Evolutionary conservation across 2,888 invertebrate genomes (phyloP).

Genomic region (Crematogaster levior): DNA sequence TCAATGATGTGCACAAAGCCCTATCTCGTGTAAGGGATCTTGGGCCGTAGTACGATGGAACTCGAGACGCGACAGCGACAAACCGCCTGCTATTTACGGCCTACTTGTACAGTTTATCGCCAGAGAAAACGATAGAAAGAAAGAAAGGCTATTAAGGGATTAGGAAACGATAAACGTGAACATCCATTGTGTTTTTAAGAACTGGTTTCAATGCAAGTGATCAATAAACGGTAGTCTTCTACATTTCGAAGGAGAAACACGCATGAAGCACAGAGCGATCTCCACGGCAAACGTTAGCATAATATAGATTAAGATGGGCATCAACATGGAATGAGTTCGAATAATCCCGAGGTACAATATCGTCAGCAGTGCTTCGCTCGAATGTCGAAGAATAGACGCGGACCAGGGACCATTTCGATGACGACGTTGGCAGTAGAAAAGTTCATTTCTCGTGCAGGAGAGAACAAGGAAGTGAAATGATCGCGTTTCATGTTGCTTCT

Average conservation of each 20-base stretch:
- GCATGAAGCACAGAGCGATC: slow-evolving; percentile 10
- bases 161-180: background rate
- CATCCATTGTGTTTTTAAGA: background rate
- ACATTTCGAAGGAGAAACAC: slow-evolving; percentile 23
- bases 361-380: slow-evolving; percentile 40
- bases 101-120: slow-evolving; percentile 58
- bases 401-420: slow-evolving; percentile 57
- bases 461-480: slow-evolving; percentile 78
- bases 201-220: background rate
- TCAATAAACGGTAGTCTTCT: background rate
- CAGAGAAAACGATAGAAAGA: slow-evolving; percentile 8
- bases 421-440: slow-evolving; percentile 37
- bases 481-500: slow-evolving; percentile 78
- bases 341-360: slow-evolving; percentile 8
- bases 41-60: slow-evolving; percentile 54
- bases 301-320: slow-evolving; percentile 36
- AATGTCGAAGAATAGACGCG: slow-evolving; percentile 46
- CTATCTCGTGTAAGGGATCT: slow-evolving; percentile 61
- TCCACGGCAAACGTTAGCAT: slow-evolving; percentile 30
- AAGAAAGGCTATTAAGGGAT: background rate
- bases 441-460: slow-evolving; percentile 34
- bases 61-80: slow-evolving; percentile 66
- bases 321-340: background rate
- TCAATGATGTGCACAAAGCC: slow-evolving; percentile 63
- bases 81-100: slow-evolving; percentile 65